Conservation (phyloP, 37 sponge, comb jelly and placozoan species). For the Geodia barretti region DNA sequence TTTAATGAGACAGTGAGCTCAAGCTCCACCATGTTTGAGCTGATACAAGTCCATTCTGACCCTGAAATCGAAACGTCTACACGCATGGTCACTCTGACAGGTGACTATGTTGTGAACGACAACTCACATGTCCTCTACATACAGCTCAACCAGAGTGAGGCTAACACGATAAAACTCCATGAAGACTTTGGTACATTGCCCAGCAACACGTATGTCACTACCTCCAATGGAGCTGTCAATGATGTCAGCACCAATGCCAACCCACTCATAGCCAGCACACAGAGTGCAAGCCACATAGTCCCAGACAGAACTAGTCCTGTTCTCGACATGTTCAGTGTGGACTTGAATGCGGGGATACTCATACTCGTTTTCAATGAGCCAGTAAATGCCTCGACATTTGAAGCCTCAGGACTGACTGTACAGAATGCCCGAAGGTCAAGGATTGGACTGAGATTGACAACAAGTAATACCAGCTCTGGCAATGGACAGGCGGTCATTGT, state of each 20-base stretch:
- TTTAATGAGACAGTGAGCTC: conserved; percentile 88
- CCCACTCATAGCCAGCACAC: conserved; percentile 37
- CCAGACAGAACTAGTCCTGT: conserved; percentile 62
- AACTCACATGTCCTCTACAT: conserved; percentile 64
- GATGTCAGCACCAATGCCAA: conserved; percentile 63
- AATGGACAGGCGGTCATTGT: conserved; percentile 69
- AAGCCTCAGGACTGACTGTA: conserved; percentile 50
- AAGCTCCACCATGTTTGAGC: conserved; percentile 13
- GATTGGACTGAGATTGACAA: conserved; percentile 68
- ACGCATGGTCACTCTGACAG: neutral
- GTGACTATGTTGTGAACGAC: conserved; percentile 49
- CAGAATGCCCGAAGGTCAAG: conserved; percentile 80
- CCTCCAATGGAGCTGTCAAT: conserved; percentile 32
- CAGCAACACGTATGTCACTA: conserved; percentile 72
- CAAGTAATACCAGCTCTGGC: conserved; percentile 42
- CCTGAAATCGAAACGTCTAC: neutral
- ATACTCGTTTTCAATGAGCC: conserved; percentile 79
- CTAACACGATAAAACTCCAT: conserved; percentile 74
- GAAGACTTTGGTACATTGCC: conserved; percentile 55
- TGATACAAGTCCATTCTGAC: conserved; percentile 55
- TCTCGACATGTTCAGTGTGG: conserved; percentile 59
- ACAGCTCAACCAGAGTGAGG: conserved; percentile 42
- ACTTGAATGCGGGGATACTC: conserved; percentile 70
- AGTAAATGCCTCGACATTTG: conserved; percentile 63
- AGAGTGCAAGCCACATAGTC: conserved; percentile 27